Base-by-base conservation (phyloP, 2,797 vertebrate genomes). In the Pseudochaenichthys georgianus region DNA sequence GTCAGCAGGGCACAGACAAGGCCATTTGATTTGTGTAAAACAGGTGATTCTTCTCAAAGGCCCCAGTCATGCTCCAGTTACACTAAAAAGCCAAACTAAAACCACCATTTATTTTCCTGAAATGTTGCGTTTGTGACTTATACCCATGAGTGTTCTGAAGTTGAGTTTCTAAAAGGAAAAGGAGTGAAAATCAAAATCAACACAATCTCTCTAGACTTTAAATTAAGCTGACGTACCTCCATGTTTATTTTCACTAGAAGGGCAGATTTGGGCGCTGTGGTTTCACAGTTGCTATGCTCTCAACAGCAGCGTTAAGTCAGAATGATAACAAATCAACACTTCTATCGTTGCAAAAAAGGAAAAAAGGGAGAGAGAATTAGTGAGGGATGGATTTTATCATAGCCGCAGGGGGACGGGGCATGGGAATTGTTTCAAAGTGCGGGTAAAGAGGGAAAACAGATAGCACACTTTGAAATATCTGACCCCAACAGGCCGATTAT, bases 401-500 rank as follows among this genome's bases (percentile, higher is more conserved):
- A 71, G 71, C 51, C 55, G 10, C 73, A 64, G 42, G 62, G 67
- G 68, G 73, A 68, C 45, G n/a, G 67, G 52, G 78, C 73, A 79
- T 72, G 81, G 77, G 83, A 81, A 82, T 70, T 70, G 43, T 64
- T 86, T 88, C 79, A 86, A 81, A 86, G 38, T 80, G 84, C 85
- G 82, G 82, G 62, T 81, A 75, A 83, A 73, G 59, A 85, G 76
- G 54, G 80, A 80, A 87, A 88, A 89, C 69, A 85, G 87, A 78
- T 74, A 81, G 73, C 47, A 53, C 64, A 73, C 73, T 90, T 87
- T 87, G 71, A 91, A 83, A 87, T 85, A 78, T 91, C 68, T 85
- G 70, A 89, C 84, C 83, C 87, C 81, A 89, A 89, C 78, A 81
- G 82, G 73, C 74, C 41, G 64, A 89, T 87, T 90, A 87, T 91